Evolutionary conservation across 2,113 vertebrate species (phyloP).

Genomic region (Pangasianodon hypophthalmus): DNA sequence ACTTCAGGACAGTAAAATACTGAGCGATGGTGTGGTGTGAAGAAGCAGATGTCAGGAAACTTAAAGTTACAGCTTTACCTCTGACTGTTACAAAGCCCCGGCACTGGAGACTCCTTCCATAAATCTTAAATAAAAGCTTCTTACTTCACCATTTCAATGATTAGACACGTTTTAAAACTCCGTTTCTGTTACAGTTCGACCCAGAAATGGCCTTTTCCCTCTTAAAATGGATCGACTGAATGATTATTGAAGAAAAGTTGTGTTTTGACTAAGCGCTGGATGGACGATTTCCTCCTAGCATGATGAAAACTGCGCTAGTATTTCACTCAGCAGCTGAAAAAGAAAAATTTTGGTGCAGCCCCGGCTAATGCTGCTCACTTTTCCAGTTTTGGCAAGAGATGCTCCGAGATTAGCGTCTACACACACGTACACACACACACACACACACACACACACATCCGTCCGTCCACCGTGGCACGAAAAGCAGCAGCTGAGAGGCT

Average conservation of each 20-base stretch:
- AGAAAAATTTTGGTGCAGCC: slow-evolving; percentile 1
- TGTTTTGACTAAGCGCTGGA: neutral
- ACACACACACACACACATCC: neutral
- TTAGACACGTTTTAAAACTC: neutral
- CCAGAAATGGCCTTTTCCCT: neutral
- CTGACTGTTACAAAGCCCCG: neutral
- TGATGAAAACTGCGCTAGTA: neutral
- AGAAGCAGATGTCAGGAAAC: neutral
- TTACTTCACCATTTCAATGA: neutral
- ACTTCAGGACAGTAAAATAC: neutral
- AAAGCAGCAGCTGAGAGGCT: slow-evolving; percentile 55
- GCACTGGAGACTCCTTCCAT: neutral
- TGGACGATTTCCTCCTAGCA: neutral
- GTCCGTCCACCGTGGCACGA: slow-evolving; percentile 56
- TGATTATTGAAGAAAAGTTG: neutral
- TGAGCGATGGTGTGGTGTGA: no score
- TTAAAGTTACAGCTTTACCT: neutral
- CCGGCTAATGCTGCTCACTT: neutral
- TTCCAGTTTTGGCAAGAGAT: slow-evolving; percentile 7
- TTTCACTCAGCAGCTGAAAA: slow-evolving; percentile 20
- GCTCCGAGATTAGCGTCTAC: slow-evolving; percentile 8
- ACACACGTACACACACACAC: slow-evolving; percentile 18
- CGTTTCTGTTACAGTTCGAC: neutral
- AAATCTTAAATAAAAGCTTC: no score
- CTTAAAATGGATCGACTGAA: neutral